Evolutionary conservation across 2,888 invertebrate genomes (phyloP), one percentile per base, ranked within the genome.

Genomic region (Torymus texanus): DNA sequence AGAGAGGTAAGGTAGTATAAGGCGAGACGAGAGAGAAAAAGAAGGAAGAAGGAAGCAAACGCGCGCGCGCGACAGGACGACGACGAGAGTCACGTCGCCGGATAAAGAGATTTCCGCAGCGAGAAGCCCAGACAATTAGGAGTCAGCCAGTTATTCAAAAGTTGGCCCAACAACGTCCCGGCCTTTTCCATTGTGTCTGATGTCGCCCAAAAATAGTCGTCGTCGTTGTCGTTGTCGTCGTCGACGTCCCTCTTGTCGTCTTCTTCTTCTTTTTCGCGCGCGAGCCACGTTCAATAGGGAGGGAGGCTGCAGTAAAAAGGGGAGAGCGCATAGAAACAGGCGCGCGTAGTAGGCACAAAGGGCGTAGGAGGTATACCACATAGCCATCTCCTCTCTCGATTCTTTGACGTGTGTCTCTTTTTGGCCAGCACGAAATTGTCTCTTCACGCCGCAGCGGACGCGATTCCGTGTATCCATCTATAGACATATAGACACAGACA

Each of bases 151-250:
- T 75, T 74, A 71, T 72, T 76, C 75, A 72, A 41, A 70, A 82
- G 82, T 84, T 82, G 80, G 76, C 76, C 78, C 82, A 82, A 82
- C 82, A 80, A 67, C 51, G 61, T 63, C 50, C n/a, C 72, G 61
- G 55, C 61, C 61, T 67, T n/a, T 16, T 41, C 16, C 61, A 72
- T 78, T 78, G 67, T 77, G 65, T 63, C 16, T 55, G n/a, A n/a
- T n/a, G 16, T 13, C 29, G 21, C 21, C 65, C 58, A 63, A 78
- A 78, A 67, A 74, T 62, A 75, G 67, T 67, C 18, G 75, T 62
- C 73, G 53, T 50, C 71, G n/a, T 18, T 61, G n/a, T 18, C 21
- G 21, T 21, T 2, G 67, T 67, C 18, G 75, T 62, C 73, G 53
- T 50, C 71, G n/a, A 13, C 59, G 2, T 18, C 41, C 56, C n/a